These are phyloP conservation scores for Leptinotarsa undecemlineata DNA, from an alignment of 1,140 invertebrate genomes.

Conservation along the genomic window DNA sequence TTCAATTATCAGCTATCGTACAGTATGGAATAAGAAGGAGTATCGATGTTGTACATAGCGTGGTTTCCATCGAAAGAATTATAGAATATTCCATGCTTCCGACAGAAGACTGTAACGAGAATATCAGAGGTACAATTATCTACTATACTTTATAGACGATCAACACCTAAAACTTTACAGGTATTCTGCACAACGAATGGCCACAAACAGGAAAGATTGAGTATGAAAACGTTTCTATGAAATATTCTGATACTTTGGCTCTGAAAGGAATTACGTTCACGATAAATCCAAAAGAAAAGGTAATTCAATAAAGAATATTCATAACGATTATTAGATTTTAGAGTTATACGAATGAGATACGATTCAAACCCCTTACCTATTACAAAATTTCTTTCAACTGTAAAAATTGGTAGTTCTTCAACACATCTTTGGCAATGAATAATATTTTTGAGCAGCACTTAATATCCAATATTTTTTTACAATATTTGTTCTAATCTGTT, in stretches of 20 bases:
- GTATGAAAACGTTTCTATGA: background rate
- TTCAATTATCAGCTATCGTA: background rate
- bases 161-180: background rate
- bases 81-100: constrained; percentile 72
- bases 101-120: constrained; percentile 53
- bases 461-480: too few relatives aligned
- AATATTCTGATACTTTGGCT: background rate
- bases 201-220: background rate
- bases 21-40: background rate
- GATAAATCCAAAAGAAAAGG: constrained; percentile 6
- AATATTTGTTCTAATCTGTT: too few relatives aligned
- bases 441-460: too few relatives aligned
- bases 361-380: too few relatives aligned
- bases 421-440: too few relatives aligned
- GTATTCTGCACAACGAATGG: background rate
- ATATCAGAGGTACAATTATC: background rate
- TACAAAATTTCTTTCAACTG: too few relatives aligned
- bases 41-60: background rate
- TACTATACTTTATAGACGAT: background rate
- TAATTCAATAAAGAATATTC: constrained; percentile 40
- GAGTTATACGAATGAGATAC: too few relatives aligned
- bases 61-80: constrained; percentile 57
- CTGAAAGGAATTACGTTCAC: background rate
- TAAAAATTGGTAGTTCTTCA: too few relatives aligned
- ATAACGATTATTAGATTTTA: too few relatives aligned